Evolutionary conservation across 2,797 vertebrate species (phyloP).

Genomic region (Chloroceryle inda): DNA sequence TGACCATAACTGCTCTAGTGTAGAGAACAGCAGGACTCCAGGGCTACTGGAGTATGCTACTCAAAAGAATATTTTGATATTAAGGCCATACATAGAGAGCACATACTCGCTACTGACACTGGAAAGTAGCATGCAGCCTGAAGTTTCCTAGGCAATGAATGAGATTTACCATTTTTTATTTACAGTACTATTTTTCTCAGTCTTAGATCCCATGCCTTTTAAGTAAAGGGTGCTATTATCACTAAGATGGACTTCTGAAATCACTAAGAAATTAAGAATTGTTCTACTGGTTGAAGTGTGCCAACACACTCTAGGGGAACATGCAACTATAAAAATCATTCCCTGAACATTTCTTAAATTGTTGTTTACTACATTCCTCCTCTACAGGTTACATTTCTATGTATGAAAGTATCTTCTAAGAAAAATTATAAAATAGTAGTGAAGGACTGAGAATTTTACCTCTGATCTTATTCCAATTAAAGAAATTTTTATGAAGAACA

Average conservation of each 20-base stretch:
- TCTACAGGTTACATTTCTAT: neutral
- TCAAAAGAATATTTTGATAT: neutral
- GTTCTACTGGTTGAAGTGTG: neutral
- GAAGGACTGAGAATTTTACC: neutral
- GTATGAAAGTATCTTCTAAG: neutral
- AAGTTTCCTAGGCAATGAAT: fast-evolving
- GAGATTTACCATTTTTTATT: neutral
- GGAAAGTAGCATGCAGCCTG: neutral
- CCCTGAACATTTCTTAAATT: neutral
- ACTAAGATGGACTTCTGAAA: neutral
- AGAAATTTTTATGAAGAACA: neutral
- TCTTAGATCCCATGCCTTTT: neutral
- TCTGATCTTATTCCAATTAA: neutral
- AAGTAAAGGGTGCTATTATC: neutral
- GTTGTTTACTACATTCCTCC: neutral
- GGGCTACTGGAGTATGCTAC: neutral
- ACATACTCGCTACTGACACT: neutral
- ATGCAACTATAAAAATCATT: neutral
- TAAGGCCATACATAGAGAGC: neutral
- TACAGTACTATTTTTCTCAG: neutral
- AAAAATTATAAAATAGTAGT: neutral
- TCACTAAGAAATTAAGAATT: neutral
- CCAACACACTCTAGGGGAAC: fast-evolving
- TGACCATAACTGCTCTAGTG: neutral
- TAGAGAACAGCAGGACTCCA: neutral